phyloP scores from a whole-genome alignment of 2,113 vertebrate genomes.

The zebrafish (Danio rerio) region DNA sequence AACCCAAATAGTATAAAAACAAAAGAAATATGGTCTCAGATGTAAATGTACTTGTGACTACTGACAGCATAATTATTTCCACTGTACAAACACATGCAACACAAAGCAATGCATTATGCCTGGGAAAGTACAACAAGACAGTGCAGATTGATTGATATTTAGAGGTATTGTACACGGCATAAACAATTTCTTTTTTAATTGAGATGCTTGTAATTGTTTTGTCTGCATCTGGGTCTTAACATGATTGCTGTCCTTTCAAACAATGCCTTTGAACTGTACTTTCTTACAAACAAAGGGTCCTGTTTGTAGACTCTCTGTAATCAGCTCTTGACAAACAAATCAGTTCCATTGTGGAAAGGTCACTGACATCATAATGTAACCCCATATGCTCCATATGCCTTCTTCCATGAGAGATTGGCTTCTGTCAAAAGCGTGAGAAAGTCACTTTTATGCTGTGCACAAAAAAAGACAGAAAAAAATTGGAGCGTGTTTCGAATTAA shows the following conservation, averaged over 20 bases:
- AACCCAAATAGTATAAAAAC: background rate
- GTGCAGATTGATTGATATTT: background rate
- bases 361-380: constrained; percentile 42
- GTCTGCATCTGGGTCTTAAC: constrained; percentile 19
- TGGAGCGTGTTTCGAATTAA: constrained; percentile 67
- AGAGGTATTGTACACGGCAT: constrained; percentile 18
- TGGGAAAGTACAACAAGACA: constrained; percentile 10
- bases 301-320: constrained; percentile 24
- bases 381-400: constrained; percentile 33
- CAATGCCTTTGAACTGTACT: constrained; percentile 34
- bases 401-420: constrained; percentile 42
- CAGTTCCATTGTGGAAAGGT: constrained; percentile 18
- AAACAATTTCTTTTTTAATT: constrained; percentile 12
- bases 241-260: constrained; percentile 22
- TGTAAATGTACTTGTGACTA: constrained; percentile 1
- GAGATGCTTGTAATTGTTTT: constrained; percentile 5
- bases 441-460: constrained; percentile 48
- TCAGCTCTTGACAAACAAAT: constrained; percentile 37
- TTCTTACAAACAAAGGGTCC: constrained; percentile 25
- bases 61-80: background rate
- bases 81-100: background rate
- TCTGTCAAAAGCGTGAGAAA: constrained; percentile 54
- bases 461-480: background rate
- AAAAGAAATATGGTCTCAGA: background rate
- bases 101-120: background rate